phyloP scores from a whole-genome alignment of 2,797 vertebrate genomes.

The Prionace glauca region DNA sequence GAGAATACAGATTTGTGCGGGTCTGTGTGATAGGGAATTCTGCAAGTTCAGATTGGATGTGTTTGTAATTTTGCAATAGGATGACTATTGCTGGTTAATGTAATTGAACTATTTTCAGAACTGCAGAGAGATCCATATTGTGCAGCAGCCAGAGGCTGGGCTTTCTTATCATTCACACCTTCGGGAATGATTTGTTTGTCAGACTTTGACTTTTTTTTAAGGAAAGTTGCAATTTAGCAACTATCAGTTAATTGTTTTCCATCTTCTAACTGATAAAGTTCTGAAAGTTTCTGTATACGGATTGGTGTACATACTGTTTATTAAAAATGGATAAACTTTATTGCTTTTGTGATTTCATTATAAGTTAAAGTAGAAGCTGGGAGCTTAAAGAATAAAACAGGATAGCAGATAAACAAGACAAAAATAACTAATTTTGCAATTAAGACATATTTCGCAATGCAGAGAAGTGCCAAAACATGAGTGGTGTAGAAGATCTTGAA shows the following conservation, averaged over 20 bases:
- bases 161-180: background rate
- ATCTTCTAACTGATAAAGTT: background rate
- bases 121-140: background rate
- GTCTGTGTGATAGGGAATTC: background rate
- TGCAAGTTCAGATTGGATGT: background rate
- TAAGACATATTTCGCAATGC: too few relatives aligned
- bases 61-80: background rate
- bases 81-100: background rate
- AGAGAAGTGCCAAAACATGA: too few relatives aligned
- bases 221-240: slow-evolving; percentile 16
- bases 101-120: background rate
- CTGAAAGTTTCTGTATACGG: slow-evolving; percentile 1
- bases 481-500: too few relatives aligned
- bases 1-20: background rate
- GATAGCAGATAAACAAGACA: too few relatives aligned
- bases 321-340: background rate
- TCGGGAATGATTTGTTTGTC: background rate
- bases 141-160: background rate
- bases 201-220: background rate
- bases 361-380: too few relatives aligned
- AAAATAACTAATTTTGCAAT: too few relatives aligned
- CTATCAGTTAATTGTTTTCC: background rate
- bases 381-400: too few relatives aligned
- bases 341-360: slow-evolving; percentile 9
- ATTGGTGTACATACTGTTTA: slow-evolving; percentile 14